Evolutionary conservation across 2,113 vertebrate species (phyloP).

Genomic region (Cyprinodon brontotheroides): DNA sequence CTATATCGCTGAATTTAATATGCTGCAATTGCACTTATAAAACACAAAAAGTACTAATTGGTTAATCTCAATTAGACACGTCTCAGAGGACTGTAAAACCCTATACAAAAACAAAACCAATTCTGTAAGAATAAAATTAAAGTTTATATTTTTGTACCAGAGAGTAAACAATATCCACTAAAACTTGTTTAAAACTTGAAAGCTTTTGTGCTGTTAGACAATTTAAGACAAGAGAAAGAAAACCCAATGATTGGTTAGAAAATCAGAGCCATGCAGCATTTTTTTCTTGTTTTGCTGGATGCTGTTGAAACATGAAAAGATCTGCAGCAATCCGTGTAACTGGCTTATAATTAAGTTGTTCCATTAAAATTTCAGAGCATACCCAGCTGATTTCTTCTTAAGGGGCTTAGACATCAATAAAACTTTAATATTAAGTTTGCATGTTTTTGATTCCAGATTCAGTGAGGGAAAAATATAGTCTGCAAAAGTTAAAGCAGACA

Average conservation of each 20-base stretch:
- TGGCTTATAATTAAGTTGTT: constrained; percentile 13
- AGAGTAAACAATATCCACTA: not conserved
- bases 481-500: not conserved
- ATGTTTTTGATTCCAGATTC: constrained; percentile 6
- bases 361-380: constrained; percentile 24
- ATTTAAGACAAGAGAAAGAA: not conserved
- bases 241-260: not conserved
- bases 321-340: constrained; percentile 15
- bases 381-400: constrained; percentile 10
- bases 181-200: not conserved
- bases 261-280: constrained; percentile 1
- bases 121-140: not conserved
- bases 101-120: not conserved
- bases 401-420: constrained; percentile 9
- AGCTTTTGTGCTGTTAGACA: too few species aligned
- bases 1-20: too few species aligned
- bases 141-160: not conserved
- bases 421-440: not conserved
- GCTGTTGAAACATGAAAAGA: constrained; percentile 31
- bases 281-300: constrained; percentile 12
- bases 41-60: too few species aligned
- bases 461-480: not conserved
- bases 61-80: too few species aligned
- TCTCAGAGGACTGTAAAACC: too few species aligned
- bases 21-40: too few species aligned